Evolutionary conservation across 2,888 invertebrate genomes (phyloP), one percentile per base, ranked within the genome.

Genomic region (Torymus tubicola): DNA sequence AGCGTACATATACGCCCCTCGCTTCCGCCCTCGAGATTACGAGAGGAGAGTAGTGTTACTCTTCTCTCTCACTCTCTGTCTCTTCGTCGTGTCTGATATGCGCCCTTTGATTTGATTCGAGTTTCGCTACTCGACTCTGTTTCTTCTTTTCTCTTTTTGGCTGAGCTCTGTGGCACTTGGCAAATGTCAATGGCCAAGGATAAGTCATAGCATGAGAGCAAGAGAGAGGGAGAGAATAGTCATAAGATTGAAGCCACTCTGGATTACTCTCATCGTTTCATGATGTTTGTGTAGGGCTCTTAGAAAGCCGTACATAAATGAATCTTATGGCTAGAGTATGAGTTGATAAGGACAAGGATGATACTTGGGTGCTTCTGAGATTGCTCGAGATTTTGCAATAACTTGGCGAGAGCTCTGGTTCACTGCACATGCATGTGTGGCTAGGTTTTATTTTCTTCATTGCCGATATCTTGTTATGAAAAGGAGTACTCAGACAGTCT

Each of bases 1-100:
- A 13, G 13, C 42, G 70, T 53, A 2, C 60, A 57, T 80, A 84
- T 85, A 87, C 87, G 87, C 87, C 87, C 87, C 87, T 86, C 85
- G 84, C 84, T 85, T 87, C 86, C 85, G 85, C 82, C 82, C 83
- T 69, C 71, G 57, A 80, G 76, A 81, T 80, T 74, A 60, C 60
- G 50, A 63, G 18, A 18, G 61, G 61, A 31, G 31, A 14, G 31
- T 31, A 31, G 31, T 31, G 31, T 31, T 31, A 3, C 31, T 31
- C 31, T 31, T 31, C 31, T 31, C 31, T 31, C 31, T 31, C 31
- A 31, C 31, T 31, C 31, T 31, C 31, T 31, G 31, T 31, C 31
- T 31, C 31, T 31, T 31, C 75, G 58, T 55, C 68, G 58, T 57
- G 4, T 42, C 12, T 50, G 50, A 64, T 42, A 65, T 13, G 57